phyloP scores from a whole-genome alignment of 2,113 vertebrate genomes.

The Lontra canadensis region DNA sequence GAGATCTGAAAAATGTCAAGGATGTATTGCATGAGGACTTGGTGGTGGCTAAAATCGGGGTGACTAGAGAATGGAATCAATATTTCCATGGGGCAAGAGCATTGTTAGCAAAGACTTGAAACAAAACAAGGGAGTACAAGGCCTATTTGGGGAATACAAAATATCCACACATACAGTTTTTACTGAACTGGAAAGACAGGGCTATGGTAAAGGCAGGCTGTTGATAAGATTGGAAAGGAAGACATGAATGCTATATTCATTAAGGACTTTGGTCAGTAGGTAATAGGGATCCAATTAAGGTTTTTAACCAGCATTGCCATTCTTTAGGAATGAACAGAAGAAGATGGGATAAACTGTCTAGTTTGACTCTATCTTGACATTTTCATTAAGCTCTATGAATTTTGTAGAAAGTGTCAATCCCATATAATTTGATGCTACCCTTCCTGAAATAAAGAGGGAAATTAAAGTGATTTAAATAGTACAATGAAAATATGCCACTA shows the following conservation, averaged over 20 bases:
- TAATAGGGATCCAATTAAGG: background rate
- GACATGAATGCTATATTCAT: background rate
- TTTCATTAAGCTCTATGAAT: conserved; percentile 32
- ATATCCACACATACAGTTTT: background rate
- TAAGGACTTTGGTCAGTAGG: background rate
- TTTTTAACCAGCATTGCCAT: background rate
- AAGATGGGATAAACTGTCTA: background rate
- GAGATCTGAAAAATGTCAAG: background rate
- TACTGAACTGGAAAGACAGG: background rate
- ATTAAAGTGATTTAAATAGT: conserved; percentile 36
- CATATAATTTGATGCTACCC: background rate
- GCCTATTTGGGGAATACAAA: background rate
- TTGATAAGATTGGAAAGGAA: background rate
- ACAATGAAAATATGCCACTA: conserved; percentile 42
- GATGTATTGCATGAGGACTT: background rate
- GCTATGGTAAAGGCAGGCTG: background rate
- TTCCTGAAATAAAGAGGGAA: conserved; percentile 36
- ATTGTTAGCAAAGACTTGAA: background rate
- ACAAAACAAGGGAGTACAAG: background rate
- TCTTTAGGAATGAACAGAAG: background rate
- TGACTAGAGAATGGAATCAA: background rate
- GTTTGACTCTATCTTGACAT: background rate
- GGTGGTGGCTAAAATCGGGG: background rate
- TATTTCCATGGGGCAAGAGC: background rate
- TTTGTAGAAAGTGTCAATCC: background rate